Percentiles rank a stretch among this genome's conserved stretches.
Conservation (phyloP, 2,888 invertebrate genomes). For the Eumerus sabulonum region DNA sequence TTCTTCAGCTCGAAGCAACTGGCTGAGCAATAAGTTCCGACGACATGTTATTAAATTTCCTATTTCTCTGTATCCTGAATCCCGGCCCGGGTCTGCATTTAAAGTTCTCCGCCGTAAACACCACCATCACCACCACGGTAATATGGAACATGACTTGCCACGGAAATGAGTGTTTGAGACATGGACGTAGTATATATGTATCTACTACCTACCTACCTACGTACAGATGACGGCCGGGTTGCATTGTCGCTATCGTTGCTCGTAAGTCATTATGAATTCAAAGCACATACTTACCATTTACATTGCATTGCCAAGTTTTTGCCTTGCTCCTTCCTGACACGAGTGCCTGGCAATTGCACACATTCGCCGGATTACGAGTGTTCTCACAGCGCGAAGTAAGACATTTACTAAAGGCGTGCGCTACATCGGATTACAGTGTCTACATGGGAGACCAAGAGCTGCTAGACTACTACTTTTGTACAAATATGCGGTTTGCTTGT, state of each 20-base stretch:
- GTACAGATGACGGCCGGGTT: no score
- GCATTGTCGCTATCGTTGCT: constrained; percentile 24
- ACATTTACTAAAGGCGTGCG: constrained; percentile 42
- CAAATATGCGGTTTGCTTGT: no score
- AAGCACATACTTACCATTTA: constrained; percentile 57
- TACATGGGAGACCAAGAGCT: no score
- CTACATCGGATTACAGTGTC: constrained; percentile 15
- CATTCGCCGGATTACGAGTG: constrained; percentile 23
- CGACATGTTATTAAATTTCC: constrained; percentile 38
- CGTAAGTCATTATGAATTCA: constrained; percentile 57
- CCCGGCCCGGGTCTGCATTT: neutral
- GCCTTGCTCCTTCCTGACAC: constrained; percentile 10
- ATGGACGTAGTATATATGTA: neutral
- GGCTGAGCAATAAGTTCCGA: neutral
- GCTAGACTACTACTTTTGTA: no score
- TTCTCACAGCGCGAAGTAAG: constrained; percentile 10
- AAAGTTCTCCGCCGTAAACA: neutral
- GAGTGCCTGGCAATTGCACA: constrained; percentile 47
- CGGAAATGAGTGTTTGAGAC: constrained; percentile 12
- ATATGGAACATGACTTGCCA: neutral
- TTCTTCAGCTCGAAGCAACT: constrained; percentile 5
- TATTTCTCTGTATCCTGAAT: constrained; percentile 4
- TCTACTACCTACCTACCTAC: no score
- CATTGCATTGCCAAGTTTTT: constrained; percentile 57
- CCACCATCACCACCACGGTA: no score